Base-by-base conservation (phyloP, 2,113 vertebrate genomes). In the Colossoma macropomum region DNA sequence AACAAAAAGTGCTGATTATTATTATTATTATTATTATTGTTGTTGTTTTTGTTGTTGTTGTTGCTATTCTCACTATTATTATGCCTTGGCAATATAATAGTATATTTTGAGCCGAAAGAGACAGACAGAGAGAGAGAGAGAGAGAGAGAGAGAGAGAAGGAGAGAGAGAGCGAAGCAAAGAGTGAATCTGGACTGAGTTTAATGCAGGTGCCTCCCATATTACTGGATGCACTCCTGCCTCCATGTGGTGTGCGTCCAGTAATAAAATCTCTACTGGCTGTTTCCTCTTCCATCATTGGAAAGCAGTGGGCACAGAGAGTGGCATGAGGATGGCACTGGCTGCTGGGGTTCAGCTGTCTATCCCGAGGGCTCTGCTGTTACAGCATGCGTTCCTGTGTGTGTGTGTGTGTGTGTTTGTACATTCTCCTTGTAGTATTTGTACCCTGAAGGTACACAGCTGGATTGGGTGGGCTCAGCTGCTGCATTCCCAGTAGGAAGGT, bases 391-490 rank as follows among this genome's bases (percentile, higher is more conserved):
- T 54, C 65, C 34, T 86, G 52, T 73, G 32, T 83, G 80, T 69
- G 80, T 52, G 38, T 56, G 62, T 41, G 73, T 86, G 75, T 63
- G 41, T 48, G 56, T 50, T 17, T 41, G 66, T 45, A 28, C 28
- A 68, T 75, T 65, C 41, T 63, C 45, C 34, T 34, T 41, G 50
- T 63, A 82, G 79, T 66, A 50, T 86, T 86, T 91, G 90, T 90
- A 88, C 90, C 93, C 92, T 81, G 87, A 91, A 87, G 93, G 90
- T 89, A 88, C 90, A 88, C 93, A 95, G 92, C 94, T 94, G 92
- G 90, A 92, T 84, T 83, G 83, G 85, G 88, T 78, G 88, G 87
- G 90, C 92, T 94, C 94, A 93, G 93, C 92, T 94, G 93, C 91
- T 88, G 89, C 73, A 71, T 90, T 91, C 87, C 88, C 85, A 84